Evolutionary conservation across 2,888 invertebrate species (phyloP).

Genomic region (Lypha dubia): DNA sequence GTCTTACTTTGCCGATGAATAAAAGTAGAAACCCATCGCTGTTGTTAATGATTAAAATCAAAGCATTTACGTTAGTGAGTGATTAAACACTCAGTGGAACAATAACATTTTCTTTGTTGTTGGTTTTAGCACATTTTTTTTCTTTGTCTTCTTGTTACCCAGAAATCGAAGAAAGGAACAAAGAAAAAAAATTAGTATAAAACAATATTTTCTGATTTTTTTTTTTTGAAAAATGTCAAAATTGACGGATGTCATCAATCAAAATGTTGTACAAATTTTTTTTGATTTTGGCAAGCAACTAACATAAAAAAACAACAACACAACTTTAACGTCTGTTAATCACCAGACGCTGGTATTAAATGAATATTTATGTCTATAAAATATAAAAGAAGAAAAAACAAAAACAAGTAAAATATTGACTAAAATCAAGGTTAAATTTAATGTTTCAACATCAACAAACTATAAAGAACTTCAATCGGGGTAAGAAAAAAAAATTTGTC

Average conservation of each 20-base stretch:
- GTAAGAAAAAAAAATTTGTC: neutral
- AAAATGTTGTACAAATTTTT: slow-evolving; percentile 53
- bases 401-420: slow-evolving; percentile 22
- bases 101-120: slow-evolving; percentile 3
- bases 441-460: slow-evolving; percentile 49
- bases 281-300: slow-evolving; percentile 55
- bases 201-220: slow-evolving; percentile 12
- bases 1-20: neutral
- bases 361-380: slow-evolving; percentile 56
- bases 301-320: slow-evolving; percentile 23
- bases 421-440: slow-evolving; percentile 68
- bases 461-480: slow-evolving; percentile 4
- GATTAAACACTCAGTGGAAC: slow-evolving; percentile 62
- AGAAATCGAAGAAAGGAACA: slow-evolving; percentile 40
- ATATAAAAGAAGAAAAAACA: neutral
- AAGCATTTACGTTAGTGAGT: slow-evolving; percentile 65
- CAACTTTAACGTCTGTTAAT: slow-evolving; percentile 44
- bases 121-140: neutral
- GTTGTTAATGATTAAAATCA: slow-evolving; percentile 66
- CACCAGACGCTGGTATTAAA: slow-evolving; percentile 49
- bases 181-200: slow-evolving; percentile 29
- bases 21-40: slow-evolving; percentile 39
- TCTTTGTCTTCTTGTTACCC: slow-evolving; percentile 29
- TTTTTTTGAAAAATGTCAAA: slow-evolving; percentile 70
- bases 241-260: slow-evolving; percentile 75